Conservation (phyloP, 2,797 vertebrate genomes). For the Epinephelus malabaricus region DNA sequence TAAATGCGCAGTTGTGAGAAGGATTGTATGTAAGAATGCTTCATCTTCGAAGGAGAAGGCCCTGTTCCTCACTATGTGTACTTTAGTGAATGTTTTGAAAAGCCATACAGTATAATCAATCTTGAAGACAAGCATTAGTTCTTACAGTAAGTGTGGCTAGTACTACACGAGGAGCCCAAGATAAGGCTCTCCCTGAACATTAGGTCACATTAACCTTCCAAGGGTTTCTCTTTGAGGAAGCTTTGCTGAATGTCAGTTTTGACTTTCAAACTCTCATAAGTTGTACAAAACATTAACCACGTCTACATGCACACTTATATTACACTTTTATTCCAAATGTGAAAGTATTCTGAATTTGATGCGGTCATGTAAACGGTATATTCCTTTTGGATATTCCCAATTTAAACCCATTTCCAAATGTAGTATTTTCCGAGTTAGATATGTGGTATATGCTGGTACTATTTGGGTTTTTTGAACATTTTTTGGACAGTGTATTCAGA, state of each 20-base stretch:
- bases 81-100: background rate
- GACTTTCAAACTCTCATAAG: background rate
- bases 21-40: background rate
- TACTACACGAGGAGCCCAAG: background rate
- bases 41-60: background rate
- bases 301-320: too few relatives aligned
- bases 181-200: background rate
- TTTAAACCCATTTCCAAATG: too few relatives aligned
- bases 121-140: background rate
- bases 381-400: too few relatives aligned
- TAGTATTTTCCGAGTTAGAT: too few relatives aligned
- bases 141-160: background rate
- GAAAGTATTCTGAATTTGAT: too few relatives aligned
- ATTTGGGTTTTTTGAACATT: too few relatives aligned
- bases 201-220: background rate
- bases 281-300: background rate
- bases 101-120: background rate
- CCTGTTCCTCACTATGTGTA: background rate
- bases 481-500: too few relatives aligned
- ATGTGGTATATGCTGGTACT: too few relatives aligned
- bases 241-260: background rate
- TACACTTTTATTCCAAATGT: too few relatives aligned
- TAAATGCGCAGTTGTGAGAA: background rate
- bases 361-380: too few relatives aligned
- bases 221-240: background rate